Conservation (phyloP, 1,140 invertebrate genomes). For the Drosophila pallidifrons region DNA sequence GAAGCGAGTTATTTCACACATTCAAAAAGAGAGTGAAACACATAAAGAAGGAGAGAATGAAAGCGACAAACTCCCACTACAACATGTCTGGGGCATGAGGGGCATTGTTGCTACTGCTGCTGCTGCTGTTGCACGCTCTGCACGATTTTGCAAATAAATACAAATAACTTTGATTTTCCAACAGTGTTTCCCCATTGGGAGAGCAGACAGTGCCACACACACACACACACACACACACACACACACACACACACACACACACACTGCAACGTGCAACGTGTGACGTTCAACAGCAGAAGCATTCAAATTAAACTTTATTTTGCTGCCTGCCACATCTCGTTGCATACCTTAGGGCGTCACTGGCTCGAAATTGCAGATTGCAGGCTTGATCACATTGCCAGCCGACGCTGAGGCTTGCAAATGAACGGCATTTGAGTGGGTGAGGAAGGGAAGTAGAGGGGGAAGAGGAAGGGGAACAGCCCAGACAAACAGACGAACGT, state of each 20-base stretch:
- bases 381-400: slow-evolving; percentile 80
- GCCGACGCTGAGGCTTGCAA: slow-evolving; percentile 67
- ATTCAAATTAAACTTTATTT: slow-evolving; percentile 84
- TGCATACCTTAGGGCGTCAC: slow-evolving; percentile 72
- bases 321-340: slow-evolving; percentile 50
- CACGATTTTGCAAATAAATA: slow-evolving; percentile 82
- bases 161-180: slow-evolving; percentile 82
- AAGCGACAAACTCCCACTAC: slow-evolving; percentile 42
- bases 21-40: background rate
- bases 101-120: slow-evolving; percentile 62
- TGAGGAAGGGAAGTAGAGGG: background rate
- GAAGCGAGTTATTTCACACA: slow-evolving; percentile 58
- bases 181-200: slow-evolving; percentile 37
- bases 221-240: slow-evolving; percentile 8
- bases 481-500: slow-evolving; percentile 79
- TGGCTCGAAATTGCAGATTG: slow-evolving; percentile 80
- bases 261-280: slow-evolving; percentile 28
- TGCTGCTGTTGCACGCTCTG: slow-evolving; percentile 62
- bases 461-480: slow-evolving; percentile 7
- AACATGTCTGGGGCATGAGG: slow-evolving; percentile 50
- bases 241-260: slow-evolving; percentile 3
- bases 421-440: slow-evolving; percentile 52
- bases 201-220: slow-evolving; percentile 10
- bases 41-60: background rate
- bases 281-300: slow-evolving; percentile 77